Conservation (phyloP, 2,888 invertebrate genomes). For the Hemithea aestivaria region DNA sequence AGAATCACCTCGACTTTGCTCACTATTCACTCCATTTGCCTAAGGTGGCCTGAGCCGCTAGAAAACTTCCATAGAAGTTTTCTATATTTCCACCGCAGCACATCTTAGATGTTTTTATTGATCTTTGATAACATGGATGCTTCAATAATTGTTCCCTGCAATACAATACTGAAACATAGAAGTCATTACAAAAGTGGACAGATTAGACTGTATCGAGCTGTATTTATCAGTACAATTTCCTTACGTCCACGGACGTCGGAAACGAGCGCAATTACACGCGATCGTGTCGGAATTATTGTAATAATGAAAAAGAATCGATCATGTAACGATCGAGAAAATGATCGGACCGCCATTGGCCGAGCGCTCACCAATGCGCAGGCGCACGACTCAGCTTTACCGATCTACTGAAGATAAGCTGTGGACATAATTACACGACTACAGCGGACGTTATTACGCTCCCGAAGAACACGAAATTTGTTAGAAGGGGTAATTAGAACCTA, state of each 20-base stretch:
- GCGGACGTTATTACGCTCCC: too few relatives aligned
- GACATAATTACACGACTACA: slow-evolving; percentile 56
- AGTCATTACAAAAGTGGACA: slow-evolving; percentile 26
- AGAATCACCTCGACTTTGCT: too few relatives aligned
- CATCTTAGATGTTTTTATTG: too few relatives aligned
- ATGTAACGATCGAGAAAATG: slow-evolving; percentile 57
- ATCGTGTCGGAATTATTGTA: slow-evolving; percentile 76
- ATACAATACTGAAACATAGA: too few relatives aligned
- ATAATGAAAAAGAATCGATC: slow-evolving; percentile 76
- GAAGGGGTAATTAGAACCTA: too few relatives aligned
- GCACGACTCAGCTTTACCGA: slow-evolving; percentile 53
- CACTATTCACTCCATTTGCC: too few relatives aligned
- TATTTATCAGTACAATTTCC: slow-evolving; percentile 56
- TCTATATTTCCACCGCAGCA: too few relatives aligned
- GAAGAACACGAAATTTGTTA: too few relatives aligned
- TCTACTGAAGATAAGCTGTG: slow-evolving; percentile 64
- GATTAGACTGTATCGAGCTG: slow-evolving; percentile 35
- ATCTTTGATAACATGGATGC: too few relatives aligned
- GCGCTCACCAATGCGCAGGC: slow-evolving; percentile 69
- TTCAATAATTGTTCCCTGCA: too few relatives aligned
- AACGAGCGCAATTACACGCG: slow-evolving; percentile 73
- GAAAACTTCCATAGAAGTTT: too few relatives aligned
- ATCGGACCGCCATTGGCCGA: slow-evolving; percentile 63
- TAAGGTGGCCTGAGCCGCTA: too few relatives aligned
- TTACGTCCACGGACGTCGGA: slow-evolving; percentile 60